A percentile compares a stretch with the other conserved stretches of the same genome.
Evolutionary conservation across 2,888 invertebrate species (phyloP).

Genomic region (Metalampra italica): DNA sequence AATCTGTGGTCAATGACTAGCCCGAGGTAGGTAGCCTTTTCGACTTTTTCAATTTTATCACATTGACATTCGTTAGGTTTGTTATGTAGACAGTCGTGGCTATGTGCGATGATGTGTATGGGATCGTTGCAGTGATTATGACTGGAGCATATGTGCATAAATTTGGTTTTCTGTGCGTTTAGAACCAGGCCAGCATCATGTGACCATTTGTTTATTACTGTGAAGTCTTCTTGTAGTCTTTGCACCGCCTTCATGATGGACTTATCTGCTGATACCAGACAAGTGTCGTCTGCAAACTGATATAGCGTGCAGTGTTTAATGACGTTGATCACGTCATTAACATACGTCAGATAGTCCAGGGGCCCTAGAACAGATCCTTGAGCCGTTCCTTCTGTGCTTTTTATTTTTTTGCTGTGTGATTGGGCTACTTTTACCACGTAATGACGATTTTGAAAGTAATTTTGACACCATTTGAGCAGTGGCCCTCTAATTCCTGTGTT

Average conservation of each 20-base stretch:
- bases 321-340: conserved; percentile 8
- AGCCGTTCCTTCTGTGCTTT: conserved; percentile 15
- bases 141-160: conserved; percentile 8
- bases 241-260: conserved; percentile 1
- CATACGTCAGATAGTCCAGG: conserved; percentile 17
- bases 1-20: conserved; percentile 7
- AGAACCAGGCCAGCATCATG: conserved; percentile 18
- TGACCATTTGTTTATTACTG: conserved; percentile 13
- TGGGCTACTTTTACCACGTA: conserved; percentile 11
- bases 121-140: not conserved
- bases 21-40: not conserved
- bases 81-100: conserved; percentile 7
- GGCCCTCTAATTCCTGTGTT: conserved; percentile 15
- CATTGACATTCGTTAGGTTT: not conserved
- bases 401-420: conserved; percentile 4
- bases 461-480: conserved; percentile 11
- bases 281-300: conserved; percentile 21
- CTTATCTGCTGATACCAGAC: conserved; percentile 15
- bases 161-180: conserved; percentile 15
- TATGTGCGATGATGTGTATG: not conserved
- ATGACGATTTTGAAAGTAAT: conserved; percentile 11
- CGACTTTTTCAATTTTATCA: not conserved
- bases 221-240: conserved; percentile 10
- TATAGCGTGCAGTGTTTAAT: conserved; percentile 9
- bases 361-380: conserved; percentile 20